Percentiles rank a stretch among this genome's conserved stretches.
Evolutionary conservation across 2,797 vertebrate genomes (phyloP).

Genomic region (Pteronotus mesoamericanus): DNA sequence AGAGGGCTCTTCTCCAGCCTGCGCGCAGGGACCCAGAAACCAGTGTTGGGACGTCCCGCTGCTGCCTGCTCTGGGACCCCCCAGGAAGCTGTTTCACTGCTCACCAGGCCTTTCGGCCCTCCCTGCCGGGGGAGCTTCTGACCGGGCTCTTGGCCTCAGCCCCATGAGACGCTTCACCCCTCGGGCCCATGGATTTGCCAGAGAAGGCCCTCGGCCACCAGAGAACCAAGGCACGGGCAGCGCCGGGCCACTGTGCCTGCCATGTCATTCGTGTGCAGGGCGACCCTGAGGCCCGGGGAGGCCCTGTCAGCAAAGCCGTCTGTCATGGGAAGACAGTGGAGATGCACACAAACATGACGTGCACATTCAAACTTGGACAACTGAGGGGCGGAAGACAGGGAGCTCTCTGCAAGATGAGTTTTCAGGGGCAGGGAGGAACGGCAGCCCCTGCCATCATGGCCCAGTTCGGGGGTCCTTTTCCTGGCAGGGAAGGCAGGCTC

Average conservation of each 20-base stretch:
- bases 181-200: background rate
- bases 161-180: background rate
- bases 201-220: background rate
- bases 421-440: background rate
- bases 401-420: background rate
- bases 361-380: background rate
- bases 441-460: background rate
- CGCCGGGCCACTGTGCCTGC: background rate
- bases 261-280: too few relatives aligned
- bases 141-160: background rate
- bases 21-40: background rate
- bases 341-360: background rate
- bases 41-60: background rate
- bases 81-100: background rate
- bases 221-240: background rate
- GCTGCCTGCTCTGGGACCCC: background rate
- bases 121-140: background rate
- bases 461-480: background rate
- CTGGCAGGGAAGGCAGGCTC: background rate
- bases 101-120: background rate
- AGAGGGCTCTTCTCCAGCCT: background rate
- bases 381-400: fast-evolving
- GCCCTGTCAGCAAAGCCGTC: background rate
- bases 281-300: background rate
- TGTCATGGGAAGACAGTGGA: background rate